phyloP scores from a whole-genome alignment of 2,797 vertebrate genomes.

The Periophthalmus magnuspinnatus region DNA sequence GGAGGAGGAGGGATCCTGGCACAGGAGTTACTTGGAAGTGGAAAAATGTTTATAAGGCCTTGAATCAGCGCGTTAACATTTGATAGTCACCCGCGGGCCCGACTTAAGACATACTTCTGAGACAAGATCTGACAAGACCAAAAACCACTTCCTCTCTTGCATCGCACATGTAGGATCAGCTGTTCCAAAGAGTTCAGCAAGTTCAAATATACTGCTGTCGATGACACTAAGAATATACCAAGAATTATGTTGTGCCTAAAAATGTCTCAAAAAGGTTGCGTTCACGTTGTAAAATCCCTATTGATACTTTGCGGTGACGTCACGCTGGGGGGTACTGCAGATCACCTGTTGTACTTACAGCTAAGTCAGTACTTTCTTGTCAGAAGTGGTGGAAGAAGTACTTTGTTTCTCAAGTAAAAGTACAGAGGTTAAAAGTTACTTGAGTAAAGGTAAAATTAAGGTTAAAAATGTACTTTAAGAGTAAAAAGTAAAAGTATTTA shows the following conservation, averaged over 20 bases:
- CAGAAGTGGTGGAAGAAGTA: too few species aligned
- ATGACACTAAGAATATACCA: not conserved
- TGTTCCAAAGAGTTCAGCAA: slow-evolving; percentile 13
- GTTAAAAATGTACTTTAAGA: too few species aligned
- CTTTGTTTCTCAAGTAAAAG: too few species aligned
- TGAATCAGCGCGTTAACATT: slow-evolving; percentile 55
- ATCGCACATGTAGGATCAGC: slow-evolving; percentile 33
- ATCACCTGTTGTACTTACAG: too few species aligned
- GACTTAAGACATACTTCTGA: slow-evolving; percentile 41
- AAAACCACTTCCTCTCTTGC: slow-evolving; percentile 36
- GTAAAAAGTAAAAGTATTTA: too few species aligned
- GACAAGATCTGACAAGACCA: slow-evolving; percentile 68
- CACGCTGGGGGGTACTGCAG: too few species aligned
- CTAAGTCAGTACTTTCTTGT: too few species aligned
- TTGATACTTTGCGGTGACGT: too few species aligned
- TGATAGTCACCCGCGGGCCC: slow-evolving; percentile 57
- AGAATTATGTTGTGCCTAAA: not conserved
- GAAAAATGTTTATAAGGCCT: slow-evolving; percentile 49
- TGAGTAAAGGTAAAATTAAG: too few species aligned
- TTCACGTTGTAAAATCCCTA: too few species aligned
- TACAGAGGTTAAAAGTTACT: too few species aligned
- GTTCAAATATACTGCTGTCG: not conserved
- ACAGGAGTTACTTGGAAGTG: slow-evolving; percentile 35
- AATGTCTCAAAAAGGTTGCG: too few species aligned
- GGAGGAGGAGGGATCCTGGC: slow-evolving; percentile 23